These are phyloP conservation scores for Odontophorus gujanensis DNA, from an alignment of 2,113 vertebrate genomes.

Conservation along the genomic window DNA sequence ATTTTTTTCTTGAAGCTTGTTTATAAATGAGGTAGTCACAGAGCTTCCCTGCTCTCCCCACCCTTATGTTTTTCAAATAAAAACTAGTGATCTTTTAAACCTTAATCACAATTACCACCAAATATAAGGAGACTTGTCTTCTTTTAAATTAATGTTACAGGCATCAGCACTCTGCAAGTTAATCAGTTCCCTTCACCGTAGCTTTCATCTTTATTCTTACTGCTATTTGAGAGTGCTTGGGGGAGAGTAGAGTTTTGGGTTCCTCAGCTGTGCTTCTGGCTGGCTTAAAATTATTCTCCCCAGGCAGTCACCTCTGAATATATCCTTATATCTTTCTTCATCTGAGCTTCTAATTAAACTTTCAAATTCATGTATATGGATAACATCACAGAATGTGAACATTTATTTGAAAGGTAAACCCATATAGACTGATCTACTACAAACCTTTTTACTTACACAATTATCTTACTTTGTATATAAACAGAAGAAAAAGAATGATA, in stretches of 20 bases:
- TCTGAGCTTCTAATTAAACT: neutral
- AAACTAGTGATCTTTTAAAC: neutral
- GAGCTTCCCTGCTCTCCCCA: neutral
- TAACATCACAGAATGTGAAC: neutral
- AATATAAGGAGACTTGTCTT: neutral
- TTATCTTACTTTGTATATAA: neutral
- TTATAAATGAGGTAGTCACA: neutral
- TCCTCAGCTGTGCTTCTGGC: neutral
- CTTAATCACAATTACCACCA: neutral
- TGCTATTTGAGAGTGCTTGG: neutral
- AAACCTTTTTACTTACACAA: neutral
- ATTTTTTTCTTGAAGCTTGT: neutral
- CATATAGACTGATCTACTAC: neutral
- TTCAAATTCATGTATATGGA: neutral
- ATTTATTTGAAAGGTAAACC: neutral
- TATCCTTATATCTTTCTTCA: neutral
- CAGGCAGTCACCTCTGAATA: neutral
- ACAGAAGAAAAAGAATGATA: neutral
- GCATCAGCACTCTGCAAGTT: neutral
- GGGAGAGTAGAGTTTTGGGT: neutral
- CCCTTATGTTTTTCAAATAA: neutral
- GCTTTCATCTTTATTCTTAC: neutral
- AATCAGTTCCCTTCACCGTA: neutral
- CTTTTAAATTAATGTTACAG: fast-evolving
- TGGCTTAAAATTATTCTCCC: neutral